phyloP scores from a whole-genome alignment of 2,888 invertebrate species.

The Chrysotoxum bicinctum region DNA sequence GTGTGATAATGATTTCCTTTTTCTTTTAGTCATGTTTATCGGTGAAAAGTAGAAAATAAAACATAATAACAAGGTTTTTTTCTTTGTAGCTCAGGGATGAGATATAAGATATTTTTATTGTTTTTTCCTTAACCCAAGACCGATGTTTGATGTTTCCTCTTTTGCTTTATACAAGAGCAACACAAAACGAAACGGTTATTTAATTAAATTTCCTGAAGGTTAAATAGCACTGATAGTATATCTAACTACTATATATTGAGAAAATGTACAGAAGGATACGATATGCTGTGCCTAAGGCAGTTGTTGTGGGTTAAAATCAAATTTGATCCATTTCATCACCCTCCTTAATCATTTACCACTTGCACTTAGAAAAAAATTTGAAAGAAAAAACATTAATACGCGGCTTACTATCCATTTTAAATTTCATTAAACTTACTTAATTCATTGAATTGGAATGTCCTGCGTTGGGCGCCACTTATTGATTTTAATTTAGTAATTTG shows the following conservation, averaged over 20 bases:
- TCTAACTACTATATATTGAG: not conserved
- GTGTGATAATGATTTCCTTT: constrained; percentile 39
- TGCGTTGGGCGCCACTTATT: not conserved
- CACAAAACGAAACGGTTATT: not conserved
- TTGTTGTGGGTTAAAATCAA: not conserved
- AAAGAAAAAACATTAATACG: too few relatives aligned
- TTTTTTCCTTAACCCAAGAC: constrained; percentile 4
- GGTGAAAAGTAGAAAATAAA: not conserved
- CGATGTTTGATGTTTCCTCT: constrained; percentile 12
- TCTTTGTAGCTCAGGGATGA: constrained; percentile 4
- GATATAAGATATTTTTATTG: not conserved
- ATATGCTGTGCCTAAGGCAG: not conserved
- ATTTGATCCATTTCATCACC: not conserved
- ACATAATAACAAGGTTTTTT: constrained; percentile 7
- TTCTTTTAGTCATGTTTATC: constrained; percentile 16
- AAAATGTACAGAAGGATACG: not conserved
- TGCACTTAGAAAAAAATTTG: not conserved
- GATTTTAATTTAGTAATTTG: too few relatives aligned
- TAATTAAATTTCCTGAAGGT: constrained; percentile 51
- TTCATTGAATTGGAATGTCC: not conserved
- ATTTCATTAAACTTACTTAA: not conserved
- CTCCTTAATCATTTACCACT: not conserved
- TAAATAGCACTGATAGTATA: not conserved
- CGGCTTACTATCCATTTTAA: too few relatives aligned
- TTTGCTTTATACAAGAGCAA: not conserved